A percentile compares a stretch with the other conserved stretches of the same genome.
These are phyloP conservation scores for Lampris incognitus DNA, from an alignment of 2,113 vertebrate species.

Conservation along the genomic window DNA sequence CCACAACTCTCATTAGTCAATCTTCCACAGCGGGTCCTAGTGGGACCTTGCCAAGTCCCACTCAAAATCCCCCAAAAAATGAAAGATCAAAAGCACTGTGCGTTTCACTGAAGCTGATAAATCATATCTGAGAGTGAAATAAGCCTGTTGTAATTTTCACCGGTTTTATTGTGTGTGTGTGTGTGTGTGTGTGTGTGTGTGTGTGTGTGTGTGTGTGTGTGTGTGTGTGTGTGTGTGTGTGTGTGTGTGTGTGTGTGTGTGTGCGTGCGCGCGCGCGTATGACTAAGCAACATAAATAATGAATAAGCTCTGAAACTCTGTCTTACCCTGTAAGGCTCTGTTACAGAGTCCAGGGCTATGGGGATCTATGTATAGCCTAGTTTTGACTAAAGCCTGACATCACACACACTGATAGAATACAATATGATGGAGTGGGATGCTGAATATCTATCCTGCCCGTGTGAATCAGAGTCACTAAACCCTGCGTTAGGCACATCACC, in stretches of 20 bases:
- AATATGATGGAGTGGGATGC: constrained; percentile 30
- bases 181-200: background rate
- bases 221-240: background rate
- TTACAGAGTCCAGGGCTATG: background rate
- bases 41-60: background rate
- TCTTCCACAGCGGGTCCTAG: background rate
- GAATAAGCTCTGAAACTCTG: constrained; percentile 43
- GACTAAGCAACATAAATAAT: constrained; percentile 32
- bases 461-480: constrained; percentile 15
- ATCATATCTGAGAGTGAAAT: constrained; percentile 24
- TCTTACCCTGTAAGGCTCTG: constrained; percentile 31
- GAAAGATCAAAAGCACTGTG: constrained; percentile 29
- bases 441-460: constrained; percentile 33
- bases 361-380: constrained; percentile 36
- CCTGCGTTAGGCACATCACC: background rate
- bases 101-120: constrained; percentile 14
- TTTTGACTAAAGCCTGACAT: constrained; percentile 21
- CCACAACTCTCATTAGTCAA: constrained; percentile 48
- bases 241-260: background rate
- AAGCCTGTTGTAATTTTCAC: background rate
- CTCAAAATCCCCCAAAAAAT: constrained; percentile 25
- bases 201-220: background rate
- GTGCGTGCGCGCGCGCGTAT: background rate
- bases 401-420: constrained; percentile 27
- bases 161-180: background rate